Conservation (phyloP, 2,797 vertebrate species). For the Mormyrus hasselquistii region DNA sequence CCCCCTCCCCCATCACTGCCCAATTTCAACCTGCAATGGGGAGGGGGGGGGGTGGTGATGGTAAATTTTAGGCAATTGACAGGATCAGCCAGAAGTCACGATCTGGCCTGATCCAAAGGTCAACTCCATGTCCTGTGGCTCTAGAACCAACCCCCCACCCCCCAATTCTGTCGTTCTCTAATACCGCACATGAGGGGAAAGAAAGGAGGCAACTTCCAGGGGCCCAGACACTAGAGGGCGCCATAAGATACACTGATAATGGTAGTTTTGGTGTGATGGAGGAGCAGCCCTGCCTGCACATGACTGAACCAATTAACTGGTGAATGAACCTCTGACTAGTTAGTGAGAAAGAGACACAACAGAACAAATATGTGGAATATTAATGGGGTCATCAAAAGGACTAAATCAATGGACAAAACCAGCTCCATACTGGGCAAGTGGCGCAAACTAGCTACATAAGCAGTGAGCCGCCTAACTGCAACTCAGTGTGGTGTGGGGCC, state of each 20-base stretch:
- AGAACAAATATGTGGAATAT: neutral
- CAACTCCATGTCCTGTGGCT: neutral
- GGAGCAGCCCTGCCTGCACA: neutral
- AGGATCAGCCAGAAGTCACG: neutral
- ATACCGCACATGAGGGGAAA: neutral
- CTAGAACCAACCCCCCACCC: neutral
- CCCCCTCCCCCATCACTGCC: too few relatives aligned
- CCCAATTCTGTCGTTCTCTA: neutral
- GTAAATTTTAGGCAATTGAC: neutral
- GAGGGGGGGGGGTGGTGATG: neutral
- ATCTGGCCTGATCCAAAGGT: neutral
- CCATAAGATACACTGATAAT: neutral
- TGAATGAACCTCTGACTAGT: neutral
- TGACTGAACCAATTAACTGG: neutral
- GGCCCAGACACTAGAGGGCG: neutral
- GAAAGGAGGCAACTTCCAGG: neutral
- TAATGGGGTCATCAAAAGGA: neutral
- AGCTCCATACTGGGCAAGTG: neutral
- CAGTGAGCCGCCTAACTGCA: slow-evolving; percentile 42
- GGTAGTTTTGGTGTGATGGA: neutral
- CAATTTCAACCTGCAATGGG: neutral
- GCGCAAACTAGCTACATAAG: slow-evolving; percentile 27
- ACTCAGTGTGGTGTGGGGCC: slow-evolving; percentile 13
- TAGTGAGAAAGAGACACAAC: neutral
- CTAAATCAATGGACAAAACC: neutral